A percentile compares a stretch with the other conserved stretches of the same genome.
Conservation (phyloP, 2,113 vertebrate species). For the Plecturocebus donacophilus region DNA sequence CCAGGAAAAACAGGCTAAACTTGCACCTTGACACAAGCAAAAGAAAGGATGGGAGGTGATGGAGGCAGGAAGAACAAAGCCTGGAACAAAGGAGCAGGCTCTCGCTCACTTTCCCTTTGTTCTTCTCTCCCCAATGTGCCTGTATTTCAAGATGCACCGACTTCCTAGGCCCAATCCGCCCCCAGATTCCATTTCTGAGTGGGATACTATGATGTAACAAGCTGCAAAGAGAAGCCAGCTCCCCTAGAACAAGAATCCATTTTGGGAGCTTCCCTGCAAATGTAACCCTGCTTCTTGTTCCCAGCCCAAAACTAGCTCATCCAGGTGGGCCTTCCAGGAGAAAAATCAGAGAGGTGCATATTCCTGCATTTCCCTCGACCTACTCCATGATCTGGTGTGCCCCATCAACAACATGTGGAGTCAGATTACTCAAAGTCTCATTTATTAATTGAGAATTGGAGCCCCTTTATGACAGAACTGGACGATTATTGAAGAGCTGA, state of each 20-base stretch:
- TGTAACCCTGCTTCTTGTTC: background rate
- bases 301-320: background rate
- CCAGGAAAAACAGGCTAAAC: background rate
- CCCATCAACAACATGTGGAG: background rate
- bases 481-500: conserved; percentile 1
- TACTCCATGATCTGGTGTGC: background rate
- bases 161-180: background rate
- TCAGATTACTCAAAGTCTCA: background rate
- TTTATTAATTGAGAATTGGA: conserved; percentile 53
- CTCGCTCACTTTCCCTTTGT: background rate
- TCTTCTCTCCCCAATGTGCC: background rate
- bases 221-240: background rate
- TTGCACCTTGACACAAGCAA: background rate
- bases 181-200: background rate
- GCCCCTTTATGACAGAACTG: conserved; percentile 39
- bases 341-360: background rate
- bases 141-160: background rate
- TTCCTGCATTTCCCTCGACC: background rate
- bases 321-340: background rate
- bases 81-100: background rate
- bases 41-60: background rate
- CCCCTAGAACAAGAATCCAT: background rate
- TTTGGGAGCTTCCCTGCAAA: conserved; percentile 17
- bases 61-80: background rate
- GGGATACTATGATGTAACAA: background rate